A percentile compares a stretch with the other conserved stretches of the same genome.
These are phyloP conservation scores for Bergia sp. DNA, from an alignment of 92 coral and sea anemone species.

Conservation along the genomic window DNA sequence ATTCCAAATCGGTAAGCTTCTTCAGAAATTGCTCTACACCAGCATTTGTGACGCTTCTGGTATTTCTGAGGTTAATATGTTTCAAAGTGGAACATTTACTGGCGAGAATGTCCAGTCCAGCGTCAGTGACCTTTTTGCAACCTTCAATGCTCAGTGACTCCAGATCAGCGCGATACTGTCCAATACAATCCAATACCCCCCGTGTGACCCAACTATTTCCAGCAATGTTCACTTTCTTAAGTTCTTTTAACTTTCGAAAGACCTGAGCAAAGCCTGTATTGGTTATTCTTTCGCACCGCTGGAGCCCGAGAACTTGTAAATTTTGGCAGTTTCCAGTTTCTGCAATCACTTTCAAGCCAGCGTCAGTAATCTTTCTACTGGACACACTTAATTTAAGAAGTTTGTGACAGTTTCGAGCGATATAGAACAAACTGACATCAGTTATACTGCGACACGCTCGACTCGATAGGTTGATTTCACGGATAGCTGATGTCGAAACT, in stretches of 20 bases:
- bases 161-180: slow-evolving; percentile 51
- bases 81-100: slow-evolving; percentile 45
- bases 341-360: slow-evolving; percentile 73
- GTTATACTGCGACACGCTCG: slow-evolving; percentile 64
- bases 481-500: slow-evolving; percentile 52
- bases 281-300: slow-evolving; percentile 63
- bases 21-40: slow-evolving; percentile 69
- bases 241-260: slow-evolving; percentile 51
- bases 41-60: slow-evolving; percentile 63
- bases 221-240: slow-evolving; percentile 63
- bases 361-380: slow-evolving; percentile 67
- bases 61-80: slow-evolving; percentile 72
- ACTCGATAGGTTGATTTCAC: slow-evolving; percentile 74
- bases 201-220: slow-evolving; percentile 65
- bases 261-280: slow-evolving; percentile 58
- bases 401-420: slow-evolving; percentile 72
- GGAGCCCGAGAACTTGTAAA: slow-evolving; percentile 65
- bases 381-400: slow-evolving; percentile 60
- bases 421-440: slow-evolving; percentile 66
- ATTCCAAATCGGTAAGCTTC: slow-evolving; percentile 57
- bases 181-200: slow-evolving; percentile 55
- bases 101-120: slow-evolving; percentile 61
- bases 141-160: slow-evolving; percentile 71
- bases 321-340: slow-evolving; percentile 53
- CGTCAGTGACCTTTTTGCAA: slow-evolving; percentile 73